phyloP scores from a whole-genome alignment of 2,113 vertebrate genomes.

The Limanda limanda region DNA sequence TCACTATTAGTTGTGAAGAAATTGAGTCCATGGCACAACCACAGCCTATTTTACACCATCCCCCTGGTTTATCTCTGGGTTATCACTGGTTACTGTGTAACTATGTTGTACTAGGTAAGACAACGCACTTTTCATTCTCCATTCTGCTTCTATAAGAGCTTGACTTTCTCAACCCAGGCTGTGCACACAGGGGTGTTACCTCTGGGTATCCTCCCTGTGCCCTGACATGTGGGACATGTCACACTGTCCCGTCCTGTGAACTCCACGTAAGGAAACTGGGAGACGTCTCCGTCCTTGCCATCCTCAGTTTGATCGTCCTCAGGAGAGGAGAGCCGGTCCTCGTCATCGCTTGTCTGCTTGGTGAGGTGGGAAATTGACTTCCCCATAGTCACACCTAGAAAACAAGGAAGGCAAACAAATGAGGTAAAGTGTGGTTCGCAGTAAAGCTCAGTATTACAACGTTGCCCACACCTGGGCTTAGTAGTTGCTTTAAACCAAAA shows the following conservation, averaged over 20 bases:
- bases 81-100: neutral
- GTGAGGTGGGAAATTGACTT: slow-evolving; percentile 88
- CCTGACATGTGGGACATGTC: slow-evolving; percentile 95
- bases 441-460: neutral
- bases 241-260: slow-evolving; percentile 96
- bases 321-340: slow-evolving; percentile 73
- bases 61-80: neutral
- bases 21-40: neutral
- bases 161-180: neutral
- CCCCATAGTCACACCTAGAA: slow-evolving; percentile 85
- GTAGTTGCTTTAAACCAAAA: neutral
- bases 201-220: slow-evolving; percentile 94
- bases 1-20: neutral
- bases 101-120: neutral
- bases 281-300: slow-evolving; percentile 86
- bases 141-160: neutral
- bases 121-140: neutral
- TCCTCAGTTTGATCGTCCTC: slow-evolving; percentile 83
- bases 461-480: neutral
- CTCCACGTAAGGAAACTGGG: slow-evolving; percentile 95
- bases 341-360: slow-evolving; percentile 81
- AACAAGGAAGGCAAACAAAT: neutral
- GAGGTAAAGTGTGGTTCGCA: neutral
- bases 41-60: neutral
- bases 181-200: slow-evolving; percentile 75